Conservation (phyloP, 2,797 vertebrate species). For the Alosa sapidissima region DNA sequence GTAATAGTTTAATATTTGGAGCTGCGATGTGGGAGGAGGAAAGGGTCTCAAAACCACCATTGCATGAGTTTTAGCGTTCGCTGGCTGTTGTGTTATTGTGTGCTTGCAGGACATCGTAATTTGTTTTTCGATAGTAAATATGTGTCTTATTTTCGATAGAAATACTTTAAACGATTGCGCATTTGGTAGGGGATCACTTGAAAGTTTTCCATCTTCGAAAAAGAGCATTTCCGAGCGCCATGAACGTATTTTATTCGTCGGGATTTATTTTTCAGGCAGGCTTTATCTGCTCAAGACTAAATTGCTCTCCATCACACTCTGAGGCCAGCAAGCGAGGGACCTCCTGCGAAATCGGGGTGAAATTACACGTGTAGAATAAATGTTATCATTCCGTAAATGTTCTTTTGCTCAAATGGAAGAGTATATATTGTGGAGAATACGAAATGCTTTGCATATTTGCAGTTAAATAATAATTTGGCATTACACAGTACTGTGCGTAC, state of each 20-base stretch:
- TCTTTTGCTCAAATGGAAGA: background rate
- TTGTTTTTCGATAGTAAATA: conserved; percentile 61
- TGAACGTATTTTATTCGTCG: conserved; percentile 45
- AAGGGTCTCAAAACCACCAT: conserved; percentile 63
- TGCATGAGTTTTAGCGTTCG: conserved; percentile 62
- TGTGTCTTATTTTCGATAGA: background rate
- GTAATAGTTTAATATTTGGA: conserved; percentile 59
- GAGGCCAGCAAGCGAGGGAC: conserved; percentile 6
- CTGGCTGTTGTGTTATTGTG: conserved; percentile 75
- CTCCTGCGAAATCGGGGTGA: background rate
- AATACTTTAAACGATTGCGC: background rate
- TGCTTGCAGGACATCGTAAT: conserved; percentile 55
- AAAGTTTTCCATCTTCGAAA: background rate
- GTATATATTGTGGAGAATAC: background rate
- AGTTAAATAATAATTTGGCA: conserved; percentile 69
- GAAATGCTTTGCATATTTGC: conserved; percentile 68
- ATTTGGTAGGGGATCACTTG: background rate
- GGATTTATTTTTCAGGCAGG: conserved; percentile 59
- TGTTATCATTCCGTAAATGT: background rate
- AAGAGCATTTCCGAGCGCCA: background rate
- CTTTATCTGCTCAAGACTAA: conserved; percentile 65
- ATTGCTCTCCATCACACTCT: conserved; percentile 51
- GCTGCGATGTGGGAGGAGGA: conserved; percentile 58
- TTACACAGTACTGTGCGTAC: conserved; percentile 55
- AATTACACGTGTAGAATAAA: background rate